Evolutionary conservation across 2,888 invertebrate species (phyloP), one percentile per base, ranked within the genome.

Genomic region (Drosophila mayaguana): DNA sequence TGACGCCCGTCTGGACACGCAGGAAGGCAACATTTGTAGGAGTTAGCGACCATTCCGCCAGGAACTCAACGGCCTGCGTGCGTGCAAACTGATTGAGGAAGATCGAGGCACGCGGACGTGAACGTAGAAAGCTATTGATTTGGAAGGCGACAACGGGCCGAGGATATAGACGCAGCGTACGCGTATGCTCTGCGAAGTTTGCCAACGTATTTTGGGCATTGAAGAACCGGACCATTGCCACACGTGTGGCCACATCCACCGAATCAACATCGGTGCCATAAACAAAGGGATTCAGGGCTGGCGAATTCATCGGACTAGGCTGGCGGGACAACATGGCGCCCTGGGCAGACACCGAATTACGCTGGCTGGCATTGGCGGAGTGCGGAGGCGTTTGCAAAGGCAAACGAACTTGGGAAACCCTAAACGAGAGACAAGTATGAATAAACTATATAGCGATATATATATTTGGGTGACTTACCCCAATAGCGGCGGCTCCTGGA

Each of bases 111-210:
- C 97, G 94, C 0, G 98, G 98, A 38, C 99, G 94, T 11, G 99
- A 99, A 72, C 99, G 94, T 14, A 99, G 94, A 91, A 99, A 99
- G 91, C 98, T 98, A 93, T 98, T 97, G 88, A 98, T 97, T 93
- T 99, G 99, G 90, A 99, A 98, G 7, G 99, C 99, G 6, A 99
- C 99, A 3, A 99, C 99, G 0, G 99, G 99, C 62, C 99, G 94
- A 2, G 99, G 99, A 93, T 99, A 99, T 1, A 99, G 94, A 0
- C 99, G 95, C 68, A 99, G 93, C 0, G 99, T 99, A 66, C 99
- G 94, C 2, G 99, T 99, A 93, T 99, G 99, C 90, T 99, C 99
- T 81, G 97, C 96, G 92, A 99, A 99, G 92, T 99, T 99, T 0
- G 98, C 99, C 83, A 99, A 93, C 12, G 98, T 95, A 91, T 99